Evolutionary conservation across 2,888 invertebrate species (phyloP), one percentile per base, ranked within the genome.

Genomic region (Bimastos eiseni): DNA sequence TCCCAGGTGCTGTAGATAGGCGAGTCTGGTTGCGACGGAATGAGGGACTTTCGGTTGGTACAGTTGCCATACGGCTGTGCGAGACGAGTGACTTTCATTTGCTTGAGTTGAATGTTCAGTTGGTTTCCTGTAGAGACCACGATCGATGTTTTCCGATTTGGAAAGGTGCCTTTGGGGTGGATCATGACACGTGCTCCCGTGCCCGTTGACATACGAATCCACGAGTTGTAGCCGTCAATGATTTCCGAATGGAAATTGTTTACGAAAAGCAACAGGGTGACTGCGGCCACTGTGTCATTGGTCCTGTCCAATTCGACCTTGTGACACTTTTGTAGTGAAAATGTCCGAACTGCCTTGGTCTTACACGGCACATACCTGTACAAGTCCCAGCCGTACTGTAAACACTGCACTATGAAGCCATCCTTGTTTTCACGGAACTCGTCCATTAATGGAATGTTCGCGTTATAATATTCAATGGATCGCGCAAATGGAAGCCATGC

Each of bases 21-120:
- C 21, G 86, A 86, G 19, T 36, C 24, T 19, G 19, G 19, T 86
- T 86, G 36, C 17, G 86, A 86, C 24, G 24, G 17, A 86, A 24
- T 33, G 36, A 86, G 34, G 24, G 5, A 19, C 17, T 86, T 36
- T 21, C 37, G 34, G 11, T 34, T 36, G 36, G 86, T 86, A 24
- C 86, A 86, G 86, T 86, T 86, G 36, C 86, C 86, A 37, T 86
- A 86, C 86, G 86, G 86, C 21, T 86, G 37, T 34, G 86, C 2
- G 3, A 86, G 36, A 36, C 86, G 86, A 34, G 5, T 86, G 6
- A 24, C 37, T 4, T 86, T 86, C 6, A 3, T 36, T 36, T 86
- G 86, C 30, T 86, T 19, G 8, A 86, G 15, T 30, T 36, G 86
- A 11, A 86, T 86, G 6, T 36, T 34, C 86, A 86, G 17, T 24